Evolutionary conservation across 2,888 invertebrate genomes (phyloP).

Genomic region (Geotrupes spiniger): DNA sequence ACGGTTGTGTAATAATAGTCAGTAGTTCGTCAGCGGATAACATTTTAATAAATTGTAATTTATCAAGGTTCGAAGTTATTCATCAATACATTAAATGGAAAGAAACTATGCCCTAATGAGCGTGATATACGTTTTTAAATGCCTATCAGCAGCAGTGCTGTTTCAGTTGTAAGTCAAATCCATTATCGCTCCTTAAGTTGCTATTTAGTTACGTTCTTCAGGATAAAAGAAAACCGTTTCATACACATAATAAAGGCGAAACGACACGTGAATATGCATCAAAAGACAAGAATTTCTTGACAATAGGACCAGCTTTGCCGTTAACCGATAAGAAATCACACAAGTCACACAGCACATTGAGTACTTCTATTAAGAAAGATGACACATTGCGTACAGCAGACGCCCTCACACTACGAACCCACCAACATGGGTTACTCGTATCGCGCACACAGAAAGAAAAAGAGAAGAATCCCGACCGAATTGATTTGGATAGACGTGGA

Average conservation of each 20-base stretch:
- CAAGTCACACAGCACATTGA: conserved; percentile 55
- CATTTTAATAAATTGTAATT: no score
- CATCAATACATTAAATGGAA: conserved; percentile 6
- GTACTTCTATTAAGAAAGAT: conserved; percentile 35
- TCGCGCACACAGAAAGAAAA: conserved; percentile 72
- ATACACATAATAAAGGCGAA: conserved; percentile 48
- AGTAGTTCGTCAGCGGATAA: no score
- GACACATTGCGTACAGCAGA: conserved; percentile 28
- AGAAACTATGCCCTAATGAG: conserved; percentile 10
- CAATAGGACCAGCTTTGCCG: conserved; percentile 46
- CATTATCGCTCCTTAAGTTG: conserved; percentile 1
- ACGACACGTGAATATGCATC: conserved; percentile 30
- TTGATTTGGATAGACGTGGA: conserved; percentile 82
- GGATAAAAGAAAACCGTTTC: conserved; percentile 42
- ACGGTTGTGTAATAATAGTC: no score
- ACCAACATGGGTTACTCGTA: conserved; percentile 67
- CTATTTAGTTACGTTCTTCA: conserved; percentile 24
- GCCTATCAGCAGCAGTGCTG: conserved; percentile 49
- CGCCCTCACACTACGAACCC: conserved; percentile 57
- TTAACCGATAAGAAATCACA: conserved; percentile 36
- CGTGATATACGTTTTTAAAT: conserved; percentile 37
- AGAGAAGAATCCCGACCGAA: conserved; percentile 81
- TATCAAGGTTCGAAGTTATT: no score
- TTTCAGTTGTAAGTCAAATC: conserved; percentile 41
- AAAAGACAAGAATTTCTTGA: conserved; percentile 41